Evolutionary conservation across 2,113 vertebrate genomes (phyloP).

Genomic region (Genyomyrus donnyi): DNA sequence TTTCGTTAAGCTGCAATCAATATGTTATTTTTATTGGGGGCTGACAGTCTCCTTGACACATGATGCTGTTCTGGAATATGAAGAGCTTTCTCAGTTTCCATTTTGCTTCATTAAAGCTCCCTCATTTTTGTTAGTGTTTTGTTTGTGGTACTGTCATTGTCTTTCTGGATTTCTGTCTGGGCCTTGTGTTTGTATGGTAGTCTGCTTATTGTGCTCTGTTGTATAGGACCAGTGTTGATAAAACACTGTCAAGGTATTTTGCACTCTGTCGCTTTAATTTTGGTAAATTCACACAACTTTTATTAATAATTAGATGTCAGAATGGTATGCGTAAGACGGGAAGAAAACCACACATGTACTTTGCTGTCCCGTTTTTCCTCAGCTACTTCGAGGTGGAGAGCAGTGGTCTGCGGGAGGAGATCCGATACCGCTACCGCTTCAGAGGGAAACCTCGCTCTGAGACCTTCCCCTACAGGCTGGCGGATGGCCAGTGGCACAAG

Average conservation of each 20-base stretch:
- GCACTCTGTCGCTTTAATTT: background rate
- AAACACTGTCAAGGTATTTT: background rate
- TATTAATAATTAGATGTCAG: background rate
- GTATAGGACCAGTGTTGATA: background rate
- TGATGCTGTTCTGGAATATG: background rate
- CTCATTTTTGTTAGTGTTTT: background rate
- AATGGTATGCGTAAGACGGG: background rate
- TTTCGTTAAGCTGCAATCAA: conserved; percentile 7
- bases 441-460: conserved; percentile 76
- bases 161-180: background rate
- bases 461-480: conserved; percentile 84
- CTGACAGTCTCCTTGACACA: background rate
- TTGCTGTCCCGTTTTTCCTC: conserved; percentile 18
- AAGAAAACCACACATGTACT: background rate
- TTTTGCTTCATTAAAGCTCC: background rate
- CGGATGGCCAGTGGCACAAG: conserved; percentile 87
- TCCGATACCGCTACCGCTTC: conserved; percentile 82
- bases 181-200: background rate
- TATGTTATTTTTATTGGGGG: conserved; percentile 13
- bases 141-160: background rate
- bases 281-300: background rate
- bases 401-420: conserved; percentile 84
- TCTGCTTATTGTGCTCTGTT: background rate
- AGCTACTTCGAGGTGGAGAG: conserved; percentile 96
- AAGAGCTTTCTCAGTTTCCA: conserved; percentile 9